Conservation (phyloP, 2,797 vertebrate genomes). For the Enteromius paludinosus region DNA sequence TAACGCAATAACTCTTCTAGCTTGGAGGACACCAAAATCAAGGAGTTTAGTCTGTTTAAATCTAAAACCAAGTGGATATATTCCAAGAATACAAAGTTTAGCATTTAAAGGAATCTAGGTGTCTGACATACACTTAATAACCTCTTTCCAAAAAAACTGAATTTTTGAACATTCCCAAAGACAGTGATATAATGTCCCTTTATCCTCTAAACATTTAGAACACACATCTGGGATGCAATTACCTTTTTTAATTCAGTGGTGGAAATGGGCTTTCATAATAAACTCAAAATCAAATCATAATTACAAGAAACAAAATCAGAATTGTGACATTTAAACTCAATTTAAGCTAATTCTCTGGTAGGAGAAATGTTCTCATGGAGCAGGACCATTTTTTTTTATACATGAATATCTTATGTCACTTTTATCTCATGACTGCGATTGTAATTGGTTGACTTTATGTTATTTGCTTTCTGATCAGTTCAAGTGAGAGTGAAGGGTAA, state of each 20-base stretch:
- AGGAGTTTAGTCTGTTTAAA: no score
- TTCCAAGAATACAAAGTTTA: no score
- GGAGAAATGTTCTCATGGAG: neutral
- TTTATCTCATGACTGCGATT: slow-evolving; percentile 11
- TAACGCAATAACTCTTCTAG: no score
- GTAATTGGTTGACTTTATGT: slow-evolving; percentile 50
- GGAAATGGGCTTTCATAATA: neutral
- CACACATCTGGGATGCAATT: neutral
- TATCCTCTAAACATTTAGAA: no score
- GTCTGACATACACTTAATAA: no score
- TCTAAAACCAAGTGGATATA: no score
- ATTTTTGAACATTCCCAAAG: no score
- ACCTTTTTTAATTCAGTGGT: neutral
- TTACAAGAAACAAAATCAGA: neutral
- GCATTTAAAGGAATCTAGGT: no score
- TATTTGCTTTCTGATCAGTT: slow-evolving; percentile 75
- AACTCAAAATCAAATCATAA: neutral
- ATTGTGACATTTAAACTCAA: no score
- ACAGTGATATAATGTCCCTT: no score
- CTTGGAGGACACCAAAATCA: no score
- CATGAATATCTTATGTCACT: neutral
- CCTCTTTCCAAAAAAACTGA: no score
- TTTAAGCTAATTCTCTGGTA: neutral
- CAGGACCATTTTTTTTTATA: neutral
- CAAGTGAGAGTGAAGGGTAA: slow-evolving; percentile 96